These are phyloP conservation scores for Antheraea yamamai DNA, from an alignment of 2,888 invertebrate species.

Conservation along the genomic window DNA sequence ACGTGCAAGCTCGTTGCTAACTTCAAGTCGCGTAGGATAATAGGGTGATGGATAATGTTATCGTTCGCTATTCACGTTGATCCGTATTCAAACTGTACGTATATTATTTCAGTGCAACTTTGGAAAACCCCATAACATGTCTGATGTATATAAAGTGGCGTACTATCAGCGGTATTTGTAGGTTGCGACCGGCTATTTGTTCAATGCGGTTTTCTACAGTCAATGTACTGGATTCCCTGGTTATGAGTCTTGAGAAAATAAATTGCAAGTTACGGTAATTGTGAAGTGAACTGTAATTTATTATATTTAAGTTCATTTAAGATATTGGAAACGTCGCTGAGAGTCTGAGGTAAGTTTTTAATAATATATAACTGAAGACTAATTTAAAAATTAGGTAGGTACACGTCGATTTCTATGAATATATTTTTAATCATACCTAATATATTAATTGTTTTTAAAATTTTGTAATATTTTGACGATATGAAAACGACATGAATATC, in stretches of 20 bases:
- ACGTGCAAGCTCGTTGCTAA: constrained; percentile 74
- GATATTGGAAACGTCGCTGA: constrained; percentile 22
- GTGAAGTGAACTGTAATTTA: constrained; percentile 39
- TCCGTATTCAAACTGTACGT: constrained; percentile 62
- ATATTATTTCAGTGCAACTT: constrained; percentile 57
- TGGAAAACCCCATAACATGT: constrained; percentile 56
- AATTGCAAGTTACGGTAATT: constrained; percentile 29
- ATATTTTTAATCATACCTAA: background rate
- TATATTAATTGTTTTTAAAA: background rate
- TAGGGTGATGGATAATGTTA: constrained; percentile 81
- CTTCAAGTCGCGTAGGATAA: constrained; percentile 74
- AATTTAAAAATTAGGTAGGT: background rate
- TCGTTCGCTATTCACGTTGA: constrained; percentile 75
- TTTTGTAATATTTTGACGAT: no score
- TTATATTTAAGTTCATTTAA: constrained; percentile 20
- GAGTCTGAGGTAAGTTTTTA: constrained; percentile 33
- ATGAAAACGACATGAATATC: background rate
- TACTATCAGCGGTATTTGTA: constrained; percentile 43
- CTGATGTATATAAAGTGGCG: constrained; percentile 43
- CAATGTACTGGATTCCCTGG: constrained; percentile 35
- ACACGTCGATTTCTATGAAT: background rate
- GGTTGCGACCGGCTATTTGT: constrained; percentile 51
- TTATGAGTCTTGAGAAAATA: constrained; percentile 35
- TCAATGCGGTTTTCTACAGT: constrained; percentile 48
- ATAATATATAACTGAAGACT: background rate